phyloP scores from a whole-genome alignment of 2,113 vertebrate species.

The Bettongia penicillata region DNA sequence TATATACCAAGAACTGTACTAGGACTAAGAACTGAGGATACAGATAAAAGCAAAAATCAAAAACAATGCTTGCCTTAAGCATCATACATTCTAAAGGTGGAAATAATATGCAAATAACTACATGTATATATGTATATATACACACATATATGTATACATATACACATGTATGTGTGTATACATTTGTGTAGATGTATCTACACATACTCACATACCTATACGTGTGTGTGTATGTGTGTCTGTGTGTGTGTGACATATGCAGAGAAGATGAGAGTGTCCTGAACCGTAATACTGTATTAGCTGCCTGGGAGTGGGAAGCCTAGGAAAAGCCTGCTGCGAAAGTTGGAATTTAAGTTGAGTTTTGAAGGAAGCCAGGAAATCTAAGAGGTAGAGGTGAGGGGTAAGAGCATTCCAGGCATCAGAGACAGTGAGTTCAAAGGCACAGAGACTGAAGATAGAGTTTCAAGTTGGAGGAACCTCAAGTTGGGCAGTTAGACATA shows the following conservation, averaged over 20 bases:
- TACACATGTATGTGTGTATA: too few relatives aligned
- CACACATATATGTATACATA: fast-evolving
- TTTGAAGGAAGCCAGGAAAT: not conserved
- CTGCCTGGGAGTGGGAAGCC: not conserved
- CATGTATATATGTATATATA: too few relatives aligned
- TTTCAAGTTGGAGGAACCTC: not conserved
- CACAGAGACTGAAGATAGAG: not conserved
- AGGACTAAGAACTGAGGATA: not conserved
- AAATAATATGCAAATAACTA: not conserved
- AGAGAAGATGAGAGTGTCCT: not conserved
- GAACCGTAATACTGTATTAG: not conserved
- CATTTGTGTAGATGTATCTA: too few relatives aligned
- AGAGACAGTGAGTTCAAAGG: not conserved
- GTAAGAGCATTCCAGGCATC: not conserved
- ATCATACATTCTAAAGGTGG: not conserved
- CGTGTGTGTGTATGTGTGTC: too few relatives aligned
- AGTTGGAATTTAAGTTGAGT: not conserved
- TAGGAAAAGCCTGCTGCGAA: not conserved
- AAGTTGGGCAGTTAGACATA: not conserved
- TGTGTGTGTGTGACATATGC: not conserved
- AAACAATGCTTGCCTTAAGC: not conserved
- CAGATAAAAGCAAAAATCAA: not conserved
- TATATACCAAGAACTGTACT: not conserved
- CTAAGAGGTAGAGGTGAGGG: not conserved
- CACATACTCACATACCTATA: too few relatives aligned